A percentile compares a stretch with the other conserved stretches of the same genome.
Conservation (phyloP, 2,888 invertebrate genomes). For the Pasiphila rectangulata region DNA sequence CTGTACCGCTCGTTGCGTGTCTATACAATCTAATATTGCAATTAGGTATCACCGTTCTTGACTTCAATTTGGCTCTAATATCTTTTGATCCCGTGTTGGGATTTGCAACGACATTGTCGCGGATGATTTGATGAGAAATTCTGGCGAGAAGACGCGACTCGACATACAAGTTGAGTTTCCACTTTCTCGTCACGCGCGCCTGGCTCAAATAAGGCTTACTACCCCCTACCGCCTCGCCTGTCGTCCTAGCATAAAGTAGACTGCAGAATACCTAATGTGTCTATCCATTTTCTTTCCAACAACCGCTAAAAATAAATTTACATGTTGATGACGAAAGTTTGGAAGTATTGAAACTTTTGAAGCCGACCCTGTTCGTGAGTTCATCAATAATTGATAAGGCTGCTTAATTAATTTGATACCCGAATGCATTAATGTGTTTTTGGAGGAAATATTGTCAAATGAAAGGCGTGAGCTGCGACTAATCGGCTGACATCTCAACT, state of each 20-base stretch:
- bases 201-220: slow-evolving; percentile 77
- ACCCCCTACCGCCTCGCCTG: slow-evolving; percentile 61
- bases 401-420: slow-evolving; percentile 30
- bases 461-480: slow-evolving; percentile 61
- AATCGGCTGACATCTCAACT: slow-evolving; percentile 74
- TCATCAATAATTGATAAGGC: slow-evolving; percentile 37
- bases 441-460: slow-evolving; percentile 50
- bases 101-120: slow-evolving; percentile 75
- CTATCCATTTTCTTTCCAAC: slow-evolving; percentile 35
- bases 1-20: slow-evolving; percentile 24
- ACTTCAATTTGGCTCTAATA: slow-evolving; percentile 74
- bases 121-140: slow-evolving; percentile 78
- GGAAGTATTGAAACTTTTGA: slow-evolving; percentile 29
- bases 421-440: not conserved
- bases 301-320: slow-evolving; percentile 33
- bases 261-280: slow-evolving; percentile 72
- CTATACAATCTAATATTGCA: slow-evolving; percentile 40
- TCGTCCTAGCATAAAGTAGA: slow-evolving; percentile 63
- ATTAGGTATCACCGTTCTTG: slow-evolving; percentile 54
- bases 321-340: slow-evolving; percentile 34
- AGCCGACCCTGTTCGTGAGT: slow-evolving; percentile 23
- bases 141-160: slow-evolving; percentile 65
- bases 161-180: slow-evolving; percentile 69
- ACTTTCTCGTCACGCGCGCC: slow-evolving; percentile 78
- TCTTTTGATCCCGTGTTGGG: slow-evolving; percentile 74